These are phyloP conservation scores for Cynopterus brachyotis DNA, from an alignment of 2,113 vertebrate species.

Conservation along the genomic window DNA sequence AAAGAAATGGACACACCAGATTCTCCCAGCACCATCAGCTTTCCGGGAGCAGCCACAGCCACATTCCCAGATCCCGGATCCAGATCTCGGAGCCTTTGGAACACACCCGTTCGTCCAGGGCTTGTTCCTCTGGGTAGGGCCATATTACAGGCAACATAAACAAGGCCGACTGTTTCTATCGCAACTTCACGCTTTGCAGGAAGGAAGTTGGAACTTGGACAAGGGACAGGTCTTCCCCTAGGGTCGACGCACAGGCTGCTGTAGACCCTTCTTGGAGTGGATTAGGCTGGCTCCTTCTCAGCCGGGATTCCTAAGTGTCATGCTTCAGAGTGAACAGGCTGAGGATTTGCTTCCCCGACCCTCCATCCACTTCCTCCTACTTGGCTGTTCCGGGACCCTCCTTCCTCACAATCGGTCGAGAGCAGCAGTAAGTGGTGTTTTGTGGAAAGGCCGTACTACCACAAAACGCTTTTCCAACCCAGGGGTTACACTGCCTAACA, in stretches of 20 bases:
- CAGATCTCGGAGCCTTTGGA: not conserved
- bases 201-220: slow-evolving; percentile 70
- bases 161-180: slow-evolving; percentile 60
- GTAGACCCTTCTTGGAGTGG: not conserved
- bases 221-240: slow-evolving; percentile 28
- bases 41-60: not conserved
- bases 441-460: not conserved
- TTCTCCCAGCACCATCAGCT: not conserved
- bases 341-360: not conserved
- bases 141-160: slow-evolving; percentile 53
- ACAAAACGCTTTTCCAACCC: not conserved
- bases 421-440: not conserved
- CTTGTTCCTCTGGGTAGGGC: not conserved
- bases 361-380: not conserved
- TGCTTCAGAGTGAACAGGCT: not conserved
- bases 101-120: not conserved
- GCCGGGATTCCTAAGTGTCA: slow-evolving; percentile 29
- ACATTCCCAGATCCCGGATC: not conserved
- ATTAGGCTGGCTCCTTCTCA: slow-evolving; percentile 36
- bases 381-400: not conserved
- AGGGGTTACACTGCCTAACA: not conserved
- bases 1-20: not conserved
- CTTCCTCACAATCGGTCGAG: not conserved
- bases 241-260: not conserved
- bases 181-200: slow-evolving; percentile 49